These are phyloP conservation scores for Rhopalosiphum nymphaeae DNA, from an alignment of 2,888 invertebrate genomes.

Conservation along the genomic window DNA sequence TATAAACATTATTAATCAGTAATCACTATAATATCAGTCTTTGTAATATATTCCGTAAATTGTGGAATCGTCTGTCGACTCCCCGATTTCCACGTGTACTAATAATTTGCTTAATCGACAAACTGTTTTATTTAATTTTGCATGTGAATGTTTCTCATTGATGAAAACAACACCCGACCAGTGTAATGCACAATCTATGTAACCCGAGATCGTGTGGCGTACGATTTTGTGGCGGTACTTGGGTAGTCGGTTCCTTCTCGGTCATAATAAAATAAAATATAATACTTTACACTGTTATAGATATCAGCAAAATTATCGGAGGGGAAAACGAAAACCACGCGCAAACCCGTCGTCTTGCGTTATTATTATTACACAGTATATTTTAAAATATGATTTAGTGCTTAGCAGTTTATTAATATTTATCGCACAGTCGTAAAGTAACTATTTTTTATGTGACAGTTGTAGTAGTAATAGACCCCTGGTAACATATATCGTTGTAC, in stretches of 20 bases:
- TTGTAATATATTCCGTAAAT: slow-evolving; percentile 13
- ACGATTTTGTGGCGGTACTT: background rate
- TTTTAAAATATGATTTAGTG: background rate
- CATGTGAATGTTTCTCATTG: slow-evolving; percentile 16
- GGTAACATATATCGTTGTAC: background rate
- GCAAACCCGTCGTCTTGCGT: background rate
- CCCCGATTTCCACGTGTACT: background rate
- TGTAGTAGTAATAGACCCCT: no score
- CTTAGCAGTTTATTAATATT: background rate
- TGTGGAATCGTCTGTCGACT: background rate
- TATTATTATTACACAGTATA: background rate
- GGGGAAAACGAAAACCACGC: slow-evolving; percentile 12
- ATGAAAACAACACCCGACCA: background rate
- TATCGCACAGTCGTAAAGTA: background rate
- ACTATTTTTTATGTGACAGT: background rate
- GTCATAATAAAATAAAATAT: background rate
- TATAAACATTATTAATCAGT: background rate
- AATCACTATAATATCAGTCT: background rate
- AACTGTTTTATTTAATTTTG: background rate
- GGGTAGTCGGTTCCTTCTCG: slow-evolving; percentile 4
- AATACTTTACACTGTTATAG: slow-evolving; percentile 13
- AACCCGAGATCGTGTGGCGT: slow-evolving; percentile 9
- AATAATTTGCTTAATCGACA: slow-evolving; percentile 11
- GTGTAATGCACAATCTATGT: slow-evolving; percentile 19
- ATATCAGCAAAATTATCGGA: slow-evolving; percentile 1